phyloP scores from a whole-genome alignment of 2,888 invertebrate species.

The Caradrina clavipalpis region DNA sequence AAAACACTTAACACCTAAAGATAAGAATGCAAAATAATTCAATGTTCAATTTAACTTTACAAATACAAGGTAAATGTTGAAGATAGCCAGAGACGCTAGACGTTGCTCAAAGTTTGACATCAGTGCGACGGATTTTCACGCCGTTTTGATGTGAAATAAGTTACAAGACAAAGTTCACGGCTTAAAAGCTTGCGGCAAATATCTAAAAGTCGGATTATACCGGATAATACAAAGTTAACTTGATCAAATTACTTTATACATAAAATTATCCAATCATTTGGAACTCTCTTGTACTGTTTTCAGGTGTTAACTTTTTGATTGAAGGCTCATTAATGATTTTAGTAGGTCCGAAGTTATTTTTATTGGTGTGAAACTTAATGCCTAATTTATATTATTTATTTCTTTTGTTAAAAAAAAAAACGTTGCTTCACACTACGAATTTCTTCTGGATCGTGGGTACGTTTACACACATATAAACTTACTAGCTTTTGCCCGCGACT shows the following conservation, averaged over 20 bases:
- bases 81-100: slow-evolving; percentile 14
- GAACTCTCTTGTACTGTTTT: slow-evolving; percentile 33
- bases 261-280: slow-evolving; percentile 48
- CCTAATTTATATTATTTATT: no score
- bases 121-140: slow-evolving; percentile 54
- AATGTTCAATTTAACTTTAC: slow-evolving; percentile 10
- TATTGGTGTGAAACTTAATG: no score
- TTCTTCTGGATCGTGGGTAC: no score
- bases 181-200: slow-evolving; percentile 54
- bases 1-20: neutral
- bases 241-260: slow-evolving; percentile 54
- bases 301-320: slow-evolving; percentile 18
- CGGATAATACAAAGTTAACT: slow-evolving; percentile 56
- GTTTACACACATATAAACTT: no score
- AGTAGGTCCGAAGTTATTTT: neutral
- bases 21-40: neutral
- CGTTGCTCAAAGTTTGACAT: slow-evolving; percentile 54
- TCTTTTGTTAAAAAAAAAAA: no score
- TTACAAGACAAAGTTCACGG: slow-evolving; percentile 55
- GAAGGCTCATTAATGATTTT: neutral
- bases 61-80: slow-evolving; percentile 18
- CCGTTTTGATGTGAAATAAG: slow-evolving; percentile 53
- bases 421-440: no score
- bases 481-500: no score
- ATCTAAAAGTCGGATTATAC: slow-evolving; percentile 54